Evolutionary conservation across 1,140 invertebrate genomes (phyloP), one percentile per base, ranked within the genome.

Genomic region (Panagrolaimus sp.): DNA sequence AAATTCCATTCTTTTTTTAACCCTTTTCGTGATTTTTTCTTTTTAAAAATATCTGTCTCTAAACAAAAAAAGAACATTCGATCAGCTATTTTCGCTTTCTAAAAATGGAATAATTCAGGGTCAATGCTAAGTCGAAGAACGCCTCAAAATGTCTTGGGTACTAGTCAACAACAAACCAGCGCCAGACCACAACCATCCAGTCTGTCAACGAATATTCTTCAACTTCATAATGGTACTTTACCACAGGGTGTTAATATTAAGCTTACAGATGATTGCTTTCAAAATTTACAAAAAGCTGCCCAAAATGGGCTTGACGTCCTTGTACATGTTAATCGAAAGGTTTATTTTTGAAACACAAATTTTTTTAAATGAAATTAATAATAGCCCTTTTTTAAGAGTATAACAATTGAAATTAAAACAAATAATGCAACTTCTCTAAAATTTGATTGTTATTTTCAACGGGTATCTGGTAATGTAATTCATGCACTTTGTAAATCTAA

Each of bases 111-210:
- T 38, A 38, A 38, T 38, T 38, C 28, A 58, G 52, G 52, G 52
- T 58, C 52, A 28, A 58, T 58, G 52, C 52, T 58, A 58, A 58
- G 52, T 28, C 52, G 28, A 26, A 58, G 28, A 58, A 28, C 52
- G 52, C 52, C 52, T 58, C 52, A 58, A 28, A 58, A 58, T 58
- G 52, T 58, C 52, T 58, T 58, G 52, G 52, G 52, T 58, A 58
- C 12, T 28, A 58, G 52, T 58, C 52, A 58, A 58, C 52, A 58
- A 28, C 52, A 58, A 58, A 58, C 52, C 52, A 58, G 52, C 52
- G 32, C 32, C 32, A 38, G 32, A 38, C 32, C 2, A 38, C 32
- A 38, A 38, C 32, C 32, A 38, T 26, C 21, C 52, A 58, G 52
- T 38, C 32, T 38, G 32, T 26, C 52, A 26, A 26, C 52, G 10